phyloP scores from a whole-genome alignment of 2,888 invertebrate genomes.

The Nomada ferruginata region DNA sequence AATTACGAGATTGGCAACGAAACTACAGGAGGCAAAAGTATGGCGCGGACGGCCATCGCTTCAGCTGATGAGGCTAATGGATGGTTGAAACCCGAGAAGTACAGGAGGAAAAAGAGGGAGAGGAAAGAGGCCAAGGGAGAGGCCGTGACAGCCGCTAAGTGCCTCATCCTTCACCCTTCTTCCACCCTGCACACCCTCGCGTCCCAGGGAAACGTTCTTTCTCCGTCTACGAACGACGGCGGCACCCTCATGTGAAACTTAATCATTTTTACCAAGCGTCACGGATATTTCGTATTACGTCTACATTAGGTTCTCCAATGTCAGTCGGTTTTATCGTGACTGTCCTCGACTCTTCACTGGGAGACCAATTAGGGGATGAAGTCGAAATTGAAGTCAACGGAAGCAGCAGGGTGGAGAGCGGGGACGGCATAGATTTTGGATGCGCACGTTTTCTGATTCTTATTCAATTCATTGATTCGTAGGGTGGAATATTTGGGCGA shows the following conservation, averaged over 20 bases:
- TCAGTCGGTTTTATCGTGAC: slow-evolving; percentile 60
- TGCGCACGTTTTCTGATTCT: too few relatives aligned
- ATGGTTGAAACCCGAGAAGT: slow-evolving; percentile 82
- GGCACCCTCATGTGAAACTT: slow-evolving; percentile 78
- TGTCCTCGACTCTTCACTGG: not conserved
- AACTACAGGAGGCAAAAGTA: slow-evolving; percentile 54
- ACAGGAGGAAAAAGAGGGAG: slow-evolving; percentile 70
- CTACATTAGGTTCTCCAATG: slow-evolving; percentile 72
- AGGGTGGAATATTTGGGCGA: too few relatives aligned
- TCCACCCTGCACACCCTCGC: slow-evolving; percentile 51
- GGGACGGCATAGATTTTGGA: too few relatives aligned
- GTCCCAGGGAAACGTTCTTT: slow-evolving; percentile 6
- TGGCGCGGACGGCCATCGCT: slow-evolving; percentile 78
- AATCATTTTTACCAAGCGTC: slow-evolving; percentile 78
- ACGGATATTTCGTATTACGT: slow-evolving; percentile 78
- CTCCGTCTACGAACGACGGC: slow-evolving; percentile 30
- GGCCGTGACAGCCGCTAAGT: slow-evolving; percentile 82
- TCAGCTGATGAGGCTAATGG: slow-evolving; percentile 83
- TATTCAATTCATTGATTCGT: too few relatives aligned
- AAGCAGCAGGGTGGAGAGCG: too few relatives aligned
- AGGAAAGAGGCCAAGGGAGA: slow-evolving; percentile 78
- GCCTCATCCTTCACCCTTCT: slow-evolving; percentile 77
- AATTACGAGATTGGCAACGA: slow-evolving; percentile 80
- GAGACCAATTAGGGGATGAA: slow-evolving; percentile 43
- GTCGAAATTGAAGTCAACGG: slow-evolving; percentile 15